Percentiles rank a stretch among this genome's conserved stretches.
phyloP scores from a whole-genome alignment of 1,140 invertebrate species.

The Subanguina moxae region DNA sequence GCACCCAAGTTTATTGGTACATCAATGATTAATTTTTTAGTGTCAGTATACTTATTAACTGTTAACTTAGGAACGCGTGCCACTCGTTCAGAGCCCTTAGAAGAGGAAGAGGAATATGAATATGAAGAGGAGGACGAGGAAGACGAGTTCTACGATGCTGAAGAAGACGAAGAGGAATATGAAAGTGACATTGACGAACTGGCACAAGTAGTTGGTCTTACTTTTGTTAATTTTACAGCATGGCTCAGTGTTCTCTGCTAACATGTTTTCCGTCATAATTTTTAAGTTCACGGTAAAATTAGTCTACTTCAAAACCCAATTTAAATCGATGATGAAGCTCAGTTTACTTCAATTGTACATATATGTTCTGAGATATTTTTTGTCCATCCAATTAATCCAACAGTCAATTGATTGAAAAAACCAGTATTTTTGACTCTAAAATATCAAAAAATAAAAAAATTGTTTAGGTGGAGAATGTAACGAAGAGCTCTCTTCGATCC shows the following conservation, averaged over 20 bases:
- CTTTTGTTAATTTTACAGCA: too few relatives aligned
- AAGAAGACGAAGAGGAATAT: conserved; percentile 54
- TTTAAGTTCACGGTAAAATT: too few relatives aligned
- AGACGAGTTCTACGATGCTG: conserved; percentile 43
- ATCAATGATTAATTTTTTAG: conserved; percentile 14
- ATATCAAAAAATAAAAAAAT: too few relatives aligned
- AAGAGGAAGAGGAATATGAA: conserved; percentile 44
- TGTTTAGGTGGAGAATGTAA: not conserved
- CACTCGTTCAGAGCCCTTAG: conserved; percentile 28
- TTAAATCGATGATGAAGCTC: too few relatives aligned
- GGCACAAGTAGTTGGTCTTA: conserved; percentile 56
- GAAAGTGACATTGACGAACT: conserved; percentile 58
- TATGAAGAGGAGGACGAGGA: conserved; percentile 18
- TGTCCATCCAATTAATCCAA: too few relatives aligned
- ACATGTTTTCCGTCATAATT: too few relatives aligned
- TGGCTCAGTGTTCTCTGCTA: too few relatives aligned
- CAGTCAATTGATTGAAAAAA: too few relatives aligned
- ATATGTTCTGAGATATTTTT: too few relatives aligned
- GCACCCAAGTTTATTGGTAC: conserved; percentile 27
- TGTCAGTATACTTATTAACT: not conserved
- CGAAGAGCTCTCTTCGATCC: conserved; percentile 12
- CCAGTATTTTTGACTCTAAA: too few relatives aligned
- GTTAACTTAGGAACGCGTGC: conserved; percentile 12
- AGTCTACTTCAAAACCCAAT: too few relatives aligned
- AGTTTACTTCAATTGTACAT: too few relatives aligned